phyloP scores from a whole-genome alignment of 2,888 invertebrate genomes.

The Caradrina kadenii region DNA sequence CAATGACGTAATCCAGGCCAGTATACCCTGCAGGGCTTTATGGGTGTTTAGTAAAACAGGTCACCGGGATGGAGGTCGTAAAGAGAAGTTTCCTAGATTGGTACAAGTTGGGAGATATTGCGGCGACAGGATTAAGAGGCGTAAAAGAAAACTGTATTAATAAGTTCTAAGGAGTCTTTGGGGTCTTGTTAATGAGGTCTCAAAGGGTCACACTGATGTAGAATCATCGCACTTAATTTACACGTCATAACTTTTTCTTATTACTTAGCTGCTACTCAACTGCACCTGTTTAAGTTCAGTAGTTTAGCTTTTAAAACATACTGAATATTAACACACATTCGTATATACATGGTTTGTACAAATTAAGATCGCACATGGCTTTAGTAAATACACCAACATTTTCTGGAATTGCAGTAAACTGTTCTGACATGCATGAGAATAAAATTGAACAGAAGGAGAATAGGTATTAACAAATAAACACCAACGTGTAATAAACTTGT shows the following conservation, averaged over 20 bases:
- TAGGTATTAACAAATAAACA: slow-evolving; percentile 26
- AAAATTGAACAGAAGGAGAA: background rate
- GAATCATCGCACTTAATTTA: background rate
- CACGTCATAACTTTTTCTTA: background rate
- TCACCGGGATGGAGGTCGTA: slow-evolving; percentile 76
- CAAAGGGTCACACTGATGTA: slow-evolving; percentile 1
- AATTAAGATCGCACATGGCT: background rate
- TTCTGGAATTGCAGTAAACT: slow-evolving; percentile 17
- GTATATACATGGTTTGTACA: background rate
- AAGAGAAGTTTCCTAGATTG: slow-evolving; percentile 74
- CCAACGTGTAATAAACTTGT: slow-evolving; percentile 9
- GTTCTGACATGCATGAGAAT: slow-evolving; percentile 3
- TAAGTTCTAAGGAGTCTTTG: slow-evolving; percentile 20
- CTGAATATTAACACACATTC: background rate
- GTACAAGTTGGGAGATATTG: slow-evolving; percentile 62
- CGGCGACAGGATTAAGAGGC: slow-evolving; percentile 30
- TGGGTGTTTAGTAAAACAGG: slow-evolving; percentile 78
- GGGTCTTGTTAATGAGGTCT: slow-evolving; percentile 4
- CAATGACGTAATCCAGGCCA: slow-evolving; percentile 77
- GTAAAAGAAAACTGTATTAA: slow-evolving; percentile 25
- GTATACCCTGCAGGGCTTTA: slow-evolving; percentile 77
- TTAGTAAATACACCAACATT: background rate
- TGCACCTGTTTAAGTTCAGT: background rate
- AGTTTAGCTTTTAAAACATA: background rate
- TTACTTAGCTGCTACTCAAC: background rate